Conservation (phyloP, 2,888 invertebrate species). For the Agapetus fuscipes region DNA sequence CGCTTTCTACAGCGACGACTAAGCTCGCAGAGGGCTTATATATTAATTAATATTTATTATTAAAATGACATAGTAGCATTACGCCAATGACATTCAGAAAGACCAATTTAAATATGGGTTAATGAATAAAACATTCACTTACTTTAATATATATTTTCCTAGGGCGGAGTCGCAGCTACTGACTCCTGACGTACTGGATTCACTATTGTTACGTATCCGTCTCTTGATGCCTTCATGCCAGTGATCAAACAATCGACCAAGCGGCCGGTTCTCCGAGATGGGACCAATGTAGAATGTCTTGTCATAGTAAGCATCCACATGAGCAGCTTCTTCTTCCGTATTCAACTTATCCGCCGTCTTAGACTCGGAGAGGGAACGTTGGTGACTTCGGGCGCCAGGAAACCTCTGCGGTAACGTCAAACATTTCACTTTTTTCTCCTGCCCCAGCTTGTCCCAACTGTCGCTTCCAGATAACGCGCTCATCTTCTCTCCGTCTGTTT, state of each 20-base stretch:
- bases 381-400: slow-evolving; percentile 43
- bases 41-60: too few species aligned
- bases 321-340: slow-evolving; percentile 27
- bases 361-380: slow-evolving; percentile 57
- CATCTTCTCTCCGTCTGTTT: slow-evolving; percentile 24
- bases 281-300: slow-evolving; percentile 27
- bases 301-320: slow-evolving; percentile 31
- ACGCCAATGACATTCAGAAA: too few species aligned
- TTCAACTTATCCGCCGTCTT: slow-evolving; percentile 54
- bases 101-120: too few species aligned
- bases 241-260: slow-evolving; percentile 36
- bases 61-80: too few species aligned
- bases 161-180: slow-evolving; percentile 71
- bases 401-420: slow-evolving; percentile 50
- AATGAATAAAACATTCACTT: slow-evolving; percentile 23
- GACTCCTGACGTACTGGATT: slow-evolving; percentile 73
- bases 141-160: slow-evolving; percentile 50
- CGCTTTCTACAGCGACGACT: too few species aligned
- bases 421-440: slow-evolving; percentile 35
- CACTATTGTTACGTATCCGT: slow-evolving; percentile 44
- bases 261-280: slow-evolving; percentile 24
- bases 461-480: slow-evolving; percentile 12
- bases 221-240: slow-evolving; percentile 30
- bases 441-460: slow-evolving; percentile 23
- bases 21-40: too few species aligned